Base-by-base conservation (phyloP, 2,888 invertebrate genomes). In the Cantharis rufa region DNA sequence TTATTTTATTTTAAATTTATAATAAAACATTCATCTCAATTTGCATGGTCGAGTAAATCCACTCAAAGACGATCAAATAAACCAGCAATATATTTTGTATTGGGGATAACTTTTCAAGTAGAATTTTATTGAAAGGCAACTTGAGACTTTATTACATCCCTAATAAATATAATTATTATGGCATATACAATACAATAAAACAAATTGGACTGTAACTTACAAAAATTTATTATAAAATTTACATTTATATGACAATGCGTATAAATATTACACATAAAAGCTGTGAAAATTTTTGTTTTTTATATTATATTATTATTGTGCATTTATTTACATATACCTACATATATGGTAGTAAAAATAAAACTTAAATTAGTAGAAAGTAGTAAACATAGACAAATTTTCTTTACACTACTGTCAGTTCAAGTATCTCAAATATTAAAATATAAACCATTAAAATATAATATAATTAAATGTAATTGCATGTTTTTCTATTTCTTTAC, bases 401-500 rank as follows among this genome's bases (percentile, higher is more conserved):
- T 48, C n/a, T 48, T 48, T 48, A 48, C 48, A 48, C 48, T 48
- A 48, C n/a, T 48, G n/a, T 48, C 48, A 48, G 48, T 48, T 48
- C 48, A 48, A 48, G n/a, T 48, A 48, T 48, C 48, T 48, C 48
- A 48, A 48, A 48, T n/a, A 48, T 48, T 48, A 48, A 48, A n/a
- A 48, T 48, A 48, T 48, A 48, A 48, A n/a, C n/a, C 48, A 48
- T 48, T 48, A 48, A 48, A 27, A 24, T 13, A 69, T 24, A 27
- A 24, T 13, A 69, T 24, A 69, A 69, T 69, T 24, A 69, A 70
- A 76, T 72, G 78, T 48, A 78, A 76, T 79, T 81, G 78, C 76
- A 76, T 78, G 69, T 78, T 70, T 81, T 81, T 78, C 76, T 78
- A 79, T 76, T 70, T 79, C 78, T 75, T 73, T 70, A 48, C 48